phyloP scores from a whole-genome alignment of 2,797 vertebrate genomes.

The Onychomys torridus region DNA sequence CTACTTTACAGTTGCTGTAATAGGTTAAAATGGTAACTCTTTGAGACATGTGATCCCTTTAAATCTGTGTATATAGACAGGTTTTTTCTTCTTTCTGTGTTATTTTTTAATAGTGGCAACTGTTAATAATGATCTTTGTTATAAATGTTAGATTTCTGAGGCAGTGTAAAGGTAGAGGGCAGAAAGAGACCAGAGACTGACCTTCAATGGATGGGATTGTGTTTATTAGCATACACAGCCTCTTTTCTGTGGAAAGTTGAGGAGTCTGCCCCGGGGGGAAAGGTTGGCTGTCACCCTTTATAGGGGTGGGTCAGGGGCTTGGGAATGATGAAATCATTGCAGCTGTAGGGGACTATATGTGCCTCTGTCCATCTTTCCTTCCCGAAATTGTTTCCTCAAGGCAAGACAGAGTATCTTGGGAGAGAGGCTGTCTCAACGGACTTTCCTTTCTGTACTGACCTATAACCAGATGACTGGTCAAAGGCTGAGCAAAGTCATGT shows the following conservation, averaged over 20 bases:
- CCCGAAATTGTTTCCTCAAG: background rate
- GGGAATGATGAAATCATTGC: background rate
- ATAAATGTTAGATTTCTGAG: background rate
- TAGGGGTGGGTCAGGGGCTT: background rate
- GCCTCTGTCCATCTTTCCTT: background rate
- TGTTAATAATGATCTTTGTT: slow-evolving; percentile 44
- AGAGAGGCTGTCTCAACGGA: background rate
- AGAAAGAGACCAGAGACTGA: background rate
- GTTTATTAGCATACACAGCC: background rate
- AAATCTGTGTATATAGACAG: background rate
- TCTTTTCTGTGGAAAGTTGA: background rate
- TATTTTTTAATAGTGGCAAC: background rate
- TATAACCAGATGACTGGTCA: no score
- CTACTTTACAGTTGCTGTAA: background rate
- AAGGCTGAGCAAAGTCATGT: background rate
- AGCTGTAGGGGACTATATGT: background rate
- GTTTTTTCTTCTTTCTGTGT: background rate
- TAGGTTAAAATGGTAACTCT: slow-evolving; percentile 16
- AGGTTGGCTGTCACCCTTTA: background rate
- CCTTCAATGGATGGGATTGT: background rate
- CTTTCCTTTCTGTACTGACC: background rate
- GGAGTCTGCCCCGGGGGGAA: background rate
- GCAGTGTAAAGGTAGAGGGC: background rate
- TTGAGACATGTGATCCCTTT: background rate
- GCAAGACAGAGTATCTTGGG: background rate